Percentiles rank a stretch among this genome's conserved stretches.
These are phyloP conservation scores for Psilopsiagon aymara DNA, from an alignment of 2,113 vertebrate genomes.

Conservation along the genomic window DNA sequence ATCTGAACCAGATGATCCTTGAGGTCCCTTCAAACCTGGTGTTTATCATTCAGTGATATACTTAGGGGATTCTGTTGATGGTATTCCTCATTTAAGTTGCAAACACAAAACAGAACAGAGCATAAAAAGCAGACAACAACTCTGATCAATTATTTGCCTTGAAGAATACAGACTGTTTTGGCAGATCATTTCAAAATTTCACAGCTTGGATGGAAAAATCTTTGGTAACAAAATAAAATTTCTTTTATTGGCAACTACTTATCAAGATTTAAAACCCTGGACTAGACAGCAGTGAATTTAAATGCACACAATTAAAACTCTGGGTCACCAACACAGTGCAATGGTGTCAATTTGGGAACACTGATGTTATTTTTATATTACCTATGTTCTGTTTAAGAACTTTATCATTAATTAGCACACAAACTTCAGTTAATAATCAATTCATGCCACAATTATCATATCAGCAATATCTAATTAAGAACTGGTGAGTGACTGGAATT, in stretches of 20 bases:
- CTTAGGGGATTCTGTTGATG: not conserved
- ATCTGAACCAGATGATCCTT: not conserved
- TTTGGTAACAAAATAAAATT: not conserved
- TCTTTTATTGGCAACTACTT: not conserved
- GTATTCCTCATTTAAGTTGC: not conserved
- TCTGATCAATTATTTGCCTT: not conserved
- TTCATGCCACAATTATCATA: constrained; percentile 59
- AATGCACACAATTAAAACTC: not conserved
- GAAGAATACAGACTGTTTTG: constrained; percentile 4
- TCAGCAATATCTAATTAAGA: constrained; percentile 72
- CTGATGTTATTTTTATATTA: not conserved
- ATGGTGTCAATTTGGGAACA: not conserved
- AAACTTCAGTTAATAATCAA: constrained; percentile 27
- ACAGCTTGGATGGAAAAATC: constrained; percentile 17
- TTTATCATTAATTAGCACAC: not conserved
- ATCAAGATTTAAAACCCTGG: not conserved
- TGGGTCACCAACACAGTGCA: not conserved
- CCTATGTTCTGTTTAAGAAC: not conserved
- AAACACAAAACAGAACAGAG: not conserved
- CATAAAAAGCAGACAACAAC: not conserved
- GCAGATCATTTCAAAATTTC: constrained; percentile 6
- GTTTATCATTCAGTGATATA: not conserved
- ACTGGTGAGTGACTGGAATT: constrained; percentile 73
- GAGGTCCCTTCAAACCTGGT: not conserved
- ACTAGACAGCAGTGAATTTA: not conserved